Evolutionary conservation across 2,113 vertebrate genomes (phyloP).

Genomic region (Lethenteron reissneri): DNA sequence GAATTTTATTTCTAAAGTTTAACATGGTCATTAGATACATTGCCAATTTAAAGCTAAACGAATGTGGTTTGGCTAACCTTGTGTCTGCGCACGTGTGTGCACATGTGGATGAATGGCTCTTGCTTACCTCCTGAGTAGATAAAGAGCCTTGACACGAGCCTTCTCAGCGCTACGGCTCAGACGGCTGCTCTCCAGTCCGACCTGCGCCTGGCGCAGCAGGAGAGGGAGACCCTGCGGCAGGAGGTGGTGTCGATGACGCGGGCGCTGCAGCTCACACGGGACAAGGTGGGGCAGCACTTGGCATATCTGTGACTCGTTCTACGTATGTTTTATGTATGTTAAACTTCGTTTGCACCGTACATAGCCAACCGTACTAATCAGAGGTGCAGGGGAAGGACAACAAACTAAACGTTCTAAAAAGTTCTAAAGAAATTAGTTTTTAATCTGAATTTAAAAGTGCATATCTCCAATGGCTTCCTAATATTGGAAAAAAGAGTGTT

Average conservation of each 20-base stretch:
- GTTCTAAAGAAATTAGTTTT: not conserved
- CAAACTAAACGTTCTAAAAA: not conserved
- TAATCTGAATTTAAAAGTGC: not conserved
- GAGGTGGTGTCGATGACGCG: constrained; percentile 41
- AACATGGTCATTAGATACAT: no score
- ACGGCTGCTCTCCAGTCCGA: constrained; percentile 34
- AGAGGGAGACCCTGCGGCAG: constrained; percentile 46
- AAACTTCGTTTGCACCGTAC: not conserved
- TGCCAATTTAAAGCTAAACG: no score
- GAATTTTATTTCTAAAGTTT: no score
- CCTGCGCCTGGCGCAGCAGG: constrained; percentile 32
- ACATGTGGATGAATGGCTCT: no score
- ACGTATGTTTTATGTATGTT: not conserved
- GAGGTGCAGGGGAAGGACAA: not conserved
- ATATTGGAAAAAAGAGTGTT: not conserved
- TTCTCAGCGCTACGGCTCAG: constrained; percentile 38
- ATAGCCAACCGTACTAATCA: not conserved
- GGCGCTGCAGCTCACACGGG: constrained; percentile 32
- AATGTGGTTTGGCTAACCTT: no score
- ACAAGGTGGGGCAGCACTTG: constrained; percentile 28
- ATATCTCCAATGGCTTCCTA: not conserved
- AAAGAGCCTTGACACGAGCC: constrained; percentile 30
- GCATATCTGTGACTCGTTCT: not conserved
- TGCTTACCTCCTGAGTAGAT: constrained; percentile 20
- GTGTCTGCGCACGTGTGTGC: no score